A percentile compares a stretch with the other conserved stretches of the same genome.
Conservation (phyloP, 1,140 invertebrate species). For the Penaeus japonicus region DNA sequence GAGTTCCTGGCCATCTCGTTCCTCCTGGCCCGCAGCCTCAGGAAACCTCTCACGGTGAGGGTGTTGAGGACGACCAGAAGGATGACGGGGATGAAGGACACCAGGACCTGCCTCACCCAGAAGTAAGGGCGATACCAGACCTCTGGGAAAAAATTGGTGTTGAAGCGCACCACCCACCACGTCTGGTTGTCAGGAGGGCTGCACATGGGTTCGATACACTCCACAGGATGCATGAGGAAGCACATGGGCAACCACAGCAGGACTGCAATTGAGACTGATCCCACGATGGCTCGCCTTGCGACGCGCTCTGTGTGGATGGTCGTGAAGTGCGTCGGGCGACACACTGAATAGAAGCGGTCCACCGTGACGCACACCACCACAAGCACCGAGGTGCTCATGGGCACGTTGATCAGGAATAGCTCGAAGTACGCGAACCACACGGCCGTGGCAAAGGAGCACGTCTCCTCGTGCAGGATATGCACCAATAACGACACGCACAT, state of each 20-base stretch:
- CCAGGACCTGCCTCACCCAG: constrained; percentile 60
- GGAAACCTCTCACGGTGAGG: constrained; percentile 57
- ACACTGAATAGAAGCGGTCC: constrained; percentile 62
- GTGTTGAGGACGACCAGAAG: constrained; percentile 60
- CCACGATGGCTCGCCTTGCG: constrained; percentile 55
- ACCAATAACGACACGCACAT: constrained; percentile 59
- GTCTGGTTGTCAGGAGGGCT: constrained; percentile 10
- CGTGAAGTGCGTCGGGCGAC: constrained; percentile 61
- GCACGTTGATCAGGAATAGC: constrained; percentile 60
- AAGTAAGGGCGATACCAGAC: constrained; percentile 58
- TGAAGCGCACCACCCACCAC: constrained; percentile 52
- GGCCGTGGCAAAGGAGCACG: constrained; percentile 52
- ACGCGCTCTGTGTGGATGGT: constrained; percentile 60
- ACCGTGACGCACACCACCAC: constrained; percentile 61
- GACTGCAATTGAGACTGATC: neutral
- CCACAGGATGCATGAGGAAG: constrained; percentile 21
- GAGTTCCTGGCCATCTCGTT: neutral
- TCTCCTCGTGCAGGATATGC: constrained; percentile 54
- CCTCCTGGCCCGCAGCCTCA: constrained; percentile 17
- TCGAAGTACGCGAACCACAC: constrained; percentile 61
- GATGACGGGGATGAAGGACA: constrained; percentile 60
- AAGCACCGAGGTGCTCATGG: constrained; percentile 61
- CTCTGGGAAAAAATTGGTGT: constrained; percentile 16
- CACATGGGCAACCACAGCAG: constrained; percentile 45
- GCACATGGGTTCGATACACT: constrained; percentile 31